Base-by-base conservation (phyloP, 2,888 invertebrate genomes). In the Philopedon plagiatum region DNA sequence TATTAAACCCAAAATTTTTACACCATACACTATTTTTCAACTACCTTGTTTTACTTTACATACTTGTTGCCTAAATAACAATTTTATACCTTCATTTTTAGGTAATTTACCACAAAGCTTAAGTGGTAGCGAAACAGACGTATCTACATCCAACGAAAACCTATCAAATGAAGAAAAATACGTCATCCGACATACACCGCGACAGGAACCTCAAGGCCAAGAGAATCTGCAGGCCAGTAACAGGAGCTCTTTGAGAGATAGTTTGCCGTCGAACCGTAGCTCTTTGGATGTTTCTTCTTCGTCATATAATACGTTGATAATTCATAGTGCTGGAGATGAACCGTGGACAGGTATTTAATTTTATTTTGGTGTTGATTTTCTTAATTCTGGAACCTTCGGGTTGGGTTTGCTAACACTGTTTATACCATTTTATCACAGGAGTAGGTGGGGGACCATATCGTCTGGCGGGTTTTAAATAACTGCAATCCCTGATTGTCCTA, bases 161-260 rank as follows among this genome's bases (percentile, higher is more conserved):
- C 86, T 97, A 75, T 94, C 94, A 34, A 90, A 93, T 80, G 94
- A 95, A 85, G 94, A 95, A 83, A 89, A 94, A 77, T 94, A 93
- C 87, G 93, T 94, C 51, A 92, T 95, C 74, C 87, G 92, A 76
- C 93, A 93, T 81, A 93, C 93, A 0, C 92, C 93, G 5, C 88
- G 96, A 37, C 96, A 96, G 81, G 96, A 96, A 83, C 96, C 96
- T 0, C 96, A 96, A 85, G 96, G 96, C 0, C 95, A 96, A 85
- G 96, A 96, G 85, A 94, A 93, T 85, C 89, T 89, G 73, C 88
- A 74, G 62, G 37, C 75, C 44, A 75, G 74, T 39, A 91, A 87
- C 85, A 88, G 87, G 81, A 91, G 83, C 75, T 90, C 90, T 9
- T 83, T 91, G 34, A 90, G 91, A 78, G 88, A 89, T 76, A 88